Evolutionary conservation across 2,113 vertebrate genomes (phyloP), one percentile per base, ranked within the genome.

Genomic region (Nymphicus hollandicus): DNA sequence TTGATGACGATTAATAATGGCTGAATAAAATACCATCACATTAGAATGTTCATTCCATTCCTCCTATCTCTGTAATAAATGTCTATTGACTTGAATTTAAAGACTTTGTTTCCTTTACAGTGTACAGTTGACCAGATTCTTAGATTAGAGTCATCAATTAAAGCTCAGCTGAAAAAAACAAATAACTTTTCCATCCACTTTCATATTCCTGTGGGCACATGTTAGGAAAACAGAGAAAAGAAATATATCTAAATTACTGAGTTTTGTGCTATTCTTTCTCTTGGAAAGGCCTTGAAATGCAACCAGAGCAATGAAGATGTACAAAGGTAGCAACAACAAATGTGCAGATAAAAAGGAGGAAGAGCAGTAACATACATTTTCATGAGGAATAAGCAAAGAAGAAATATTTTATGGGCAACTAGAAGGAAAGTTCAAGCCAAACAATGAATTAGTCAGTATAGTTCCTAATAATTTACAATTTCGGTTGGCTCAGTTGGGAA

Each of bases 1-100:
- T 71, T 63, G 72, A 93, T 89, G 90, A 76, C 29, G 9, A 92
- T 95, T 96, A 96, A 88, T 76, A 63, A 88, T 80, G 66, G 37
- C 81, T 88, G 65, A 81, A 91, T 88, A 88, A 95, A 96, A 91
- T 68, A 69, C 37, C 55, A 64, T 49, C 52, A 39, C 66, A 52
- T 72, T 77, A 60, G 44, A 77, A 61, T 88, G 14, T 49, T 86
- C 81, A 49, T 73, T 80, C 41, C 9, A 23, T 37, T 81, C 37
- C 49, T 88, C 35, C 76, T 88, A 16, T 50, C 12, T 46, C 66
- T 84, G 37, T 71, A 68, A 66, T 50, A 81, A 61, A 46, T 66
- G 23, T 73, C 10, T 84, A 9, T 64, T 74, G 43, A 68, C 35
- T 68, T 84, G 13, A 66, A 58, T 49, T 78, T 89, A 31, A 88